Percentiles rank a stretch among this genome's conserved stretches.
These are phyloP conservation scores for Heliconius ismenius DNA, from an alignment of 2,888 invertebrate species.

Conservation along the genomic window DNA sequence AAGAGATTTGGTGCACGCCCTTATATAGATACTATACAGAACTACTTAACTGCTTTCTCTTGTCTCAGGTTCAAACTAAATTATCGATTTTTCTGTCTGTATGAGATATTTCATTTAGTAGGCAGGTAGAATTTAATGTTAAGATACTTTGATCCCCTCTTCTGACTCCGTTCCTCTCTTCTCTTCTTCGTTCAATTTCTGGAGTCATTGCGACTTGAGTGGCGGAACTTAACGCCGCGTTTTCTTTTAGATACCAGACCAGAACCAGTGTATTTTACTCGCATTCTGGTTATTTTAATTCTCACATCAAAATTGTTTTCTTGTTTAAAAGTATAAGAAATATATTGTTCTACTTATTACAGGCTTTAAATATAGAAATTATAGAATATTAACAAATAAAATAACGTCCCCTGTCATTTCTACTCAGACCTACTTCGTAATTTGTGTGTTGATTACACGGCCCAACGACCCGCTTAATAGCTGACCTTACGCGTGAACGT, in stretches of 20 bases:
- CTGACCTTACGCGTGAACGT: conserved; percentile 34
- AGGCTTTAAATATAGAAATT: not conserved
- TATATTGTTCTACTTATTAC: too few species aligned
- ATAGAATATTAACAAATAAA: not conserved
- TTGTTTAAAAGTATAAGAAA: too few species aligned
- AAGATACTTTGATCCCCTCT: too few species aligned
- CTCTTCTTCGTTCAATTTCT: too few species aligned
- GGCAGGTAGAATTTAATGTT: too few species aligned
- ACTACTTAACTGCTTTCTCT: conserved; percentile 16
- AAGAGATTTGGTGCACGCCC: conserved; percentile 39
- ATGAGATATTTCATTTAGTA: not conserved
- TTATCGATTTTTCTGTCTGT: not conserved
- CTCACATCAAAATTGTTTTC: too few species aligned
- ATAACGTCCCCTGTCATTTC: not conserved
- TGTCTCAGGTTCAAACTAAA: conserved; percentile 15
- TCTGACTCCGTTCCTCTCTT: too few species aligned
- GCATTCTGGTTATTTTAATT: too few species aligned
- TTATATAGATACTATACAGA: conserved; percentile 16
- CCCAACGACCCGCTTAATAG: conserved; percentile 25
- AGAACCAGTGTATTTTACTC: too few species aligned
- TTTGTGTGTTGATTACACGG: conserved; percentile 32
- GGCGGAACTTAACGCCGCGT: too few species aligned
- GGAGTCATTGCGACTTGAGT: too few species aligned
- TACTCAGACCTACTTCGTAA: conserved; percentile 14
- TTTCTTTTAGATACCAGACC: too few species aligned